phyloP scores from a whole-genome alignment of 2,797 vertebrate genomes.

The Diglossa cyanea region DNA sequence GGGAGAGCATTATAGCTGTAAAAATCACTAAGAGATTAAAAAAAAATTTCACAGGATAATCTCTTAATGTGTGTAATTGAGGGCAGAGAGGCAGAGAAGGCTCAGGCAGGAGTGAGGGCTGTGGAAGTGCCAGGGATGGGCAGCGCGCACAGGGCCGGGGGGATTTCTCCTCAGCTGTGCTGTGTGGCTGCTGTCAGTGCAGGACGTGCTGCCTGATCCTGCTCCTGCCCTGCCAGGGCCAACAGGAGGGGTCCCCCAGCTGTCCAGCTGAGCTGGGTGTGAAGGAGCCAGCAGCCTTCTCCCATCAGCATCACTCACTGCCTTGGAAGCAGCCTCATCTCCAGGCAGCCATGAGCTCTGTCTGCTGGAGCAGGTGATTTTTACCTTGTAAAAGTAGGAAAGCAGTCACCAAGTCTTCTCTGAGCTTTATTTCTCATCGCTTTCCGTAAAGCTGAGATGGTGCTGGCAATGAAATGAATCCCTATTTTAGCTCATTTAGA shows the following conservation, averaged over 20 bases:
- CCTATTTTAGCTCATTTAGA: background rate
- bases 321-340: background rate
- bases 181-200: background rate
- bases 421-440: background rate
- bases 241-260: background rate
- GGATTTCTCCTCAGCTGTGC: background rate
- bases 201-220: background rate
- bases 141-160: accelerated
- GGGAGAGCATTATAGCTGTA: background rate
- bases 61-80: background rate
- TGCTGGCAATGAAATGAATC: background rate
- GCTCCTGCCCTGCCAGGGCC: background rate
- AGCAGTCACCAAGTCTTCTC: background rate
- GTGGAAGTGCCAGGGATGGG: background rate
- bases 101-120: background rate
- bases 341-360: background rate
- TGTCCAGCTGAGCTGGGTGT: background rate
- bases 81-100: background rate
- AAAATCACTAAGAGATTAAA: background rate
- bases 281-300: background rate
- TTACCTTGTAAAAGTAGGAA: background rate
- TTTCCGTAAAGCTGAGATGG: background rate
- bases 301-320: background rate
- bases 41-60: background rate
- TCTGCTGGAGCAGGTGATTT: background rate